Percentiles rank a stretch among this genome's conserved stretches.
These are phyloP conservation scores for Myiotriccus ornatus DNA, from an alignment of 2,797 vertebrate genomes.

Conservation along the genomic window DNA sequence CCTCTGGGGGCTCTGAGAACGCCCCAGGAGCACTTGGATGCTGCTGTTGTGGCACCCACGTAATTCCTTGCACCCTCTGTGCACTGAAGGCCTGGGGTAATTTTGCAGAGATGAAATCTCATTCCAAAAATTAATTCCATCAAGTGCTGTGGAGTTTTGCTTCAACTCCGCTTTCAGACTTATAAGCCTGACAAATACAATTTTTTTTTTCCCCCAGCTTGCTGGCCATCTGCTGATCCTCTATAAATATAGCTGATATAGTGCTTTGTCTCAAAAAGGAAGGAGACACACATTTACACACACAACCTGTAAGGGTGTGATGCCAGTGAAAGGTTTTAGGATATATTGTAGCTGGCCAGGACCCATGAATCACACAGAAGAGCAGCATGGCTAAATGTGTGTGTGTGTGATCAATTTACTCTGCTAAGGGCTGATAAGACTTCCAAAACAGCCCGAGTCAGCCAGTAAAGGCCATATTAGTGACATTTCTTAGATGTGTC, in stretches of 20 bases:
- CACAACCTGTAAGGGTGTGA: not conserved
- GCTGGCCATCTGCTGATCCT: constrained; percentile 54
- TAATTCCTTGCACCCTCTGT: not conserved
- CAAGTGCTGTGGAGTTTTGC: not conserved
- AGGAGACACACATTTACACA: not conserved
- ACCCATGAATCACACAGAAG: not conserved
- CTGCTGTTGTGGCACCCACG: not conserved
- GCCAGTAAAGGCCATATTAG: not conserved
- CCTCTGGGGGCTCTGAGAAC: not conserved
- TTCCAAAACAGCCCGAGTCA: not conserved
- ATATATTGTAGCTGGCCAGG: not conserved
- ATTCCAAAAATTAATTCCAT: not conserved
- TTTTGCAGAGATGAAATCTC: not conserved
- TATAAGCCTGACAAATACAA: constrained; percentile 23
- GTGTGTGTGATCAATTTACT: not conserved
- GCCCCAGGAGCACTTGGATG: not conserved
- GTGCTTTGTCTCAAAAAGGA: constrained; percentile 23
- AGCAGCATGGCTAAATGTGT: not conserved
- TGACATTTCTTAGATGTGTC: not conserved
- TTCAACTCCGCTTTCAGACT: constrained; percentile 10
- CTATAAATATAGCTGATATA: constrained; percentile 35
- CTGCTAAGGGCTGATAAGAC: not conserved
- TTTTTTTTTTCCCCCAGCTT: constrained; percentile 9
- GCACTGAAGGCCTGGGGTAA: not conserved
- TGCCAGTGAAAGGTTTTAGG: not conserved